Conservation (phyloP, 2,797 vertebrate genomes). For the Pseudopleuronectes americanus region DNA sequence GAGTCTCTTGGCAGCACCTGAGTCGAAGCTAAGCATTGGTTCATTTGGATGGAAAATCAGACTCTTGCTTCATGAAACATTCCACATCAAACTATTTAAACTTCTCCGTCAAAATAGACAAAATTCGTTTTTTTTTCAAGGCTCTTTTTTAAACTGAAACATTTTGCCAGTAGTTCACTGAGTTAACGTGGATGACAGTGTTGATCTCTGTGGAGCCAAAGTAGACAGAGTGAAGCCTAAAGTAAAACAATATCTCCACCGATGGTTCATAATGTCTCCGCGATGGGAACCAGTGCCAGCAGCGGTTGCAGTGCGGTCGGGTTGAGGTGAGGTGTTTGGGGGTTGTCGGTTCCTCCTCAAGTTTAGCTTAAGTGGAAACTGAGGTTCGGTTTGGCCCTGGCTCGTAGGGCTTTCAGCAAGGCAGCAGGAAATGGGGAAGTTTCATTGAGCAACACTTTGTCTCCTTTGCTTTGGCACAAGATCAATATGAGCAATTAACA, state of each 20-base stretch:
- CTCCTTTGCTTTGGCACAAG: slow-evolving; percentile 18
- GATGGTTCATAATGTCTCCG: slow-evolving; percentile 65
- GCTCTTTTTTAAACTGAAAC: slow-evolving; percentile 56
- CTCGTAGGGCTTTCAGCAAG: slow-evolving; percentile 55
- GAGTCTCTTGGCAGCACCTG: slow-evolving; percentile 63
- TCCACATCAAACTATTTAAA: slow-evolving; percentile 71
- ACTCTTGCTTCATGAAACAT: slow-evolving; percentile 63
- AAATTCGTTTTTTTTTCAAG: slow-evolving; percentile 30
- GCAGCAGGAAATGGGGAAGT: slow-evolving; percentile 30
- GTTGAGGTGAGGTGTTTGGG: slow-evolving; percentile 71
- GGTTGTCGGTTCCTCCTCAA: slow-evolving; percentile 70
- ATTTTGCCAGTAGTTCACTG: slow-evolving; percentile 55
- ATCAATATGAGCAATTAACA: slow-evolving; percentile 8
- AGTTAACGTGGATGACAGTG: slow-evolving; percentile 59
- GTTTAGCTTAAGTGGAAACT: slow-evolving; percentile 73
- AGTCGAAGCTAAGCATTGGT: slow-evolving; percentile 57
- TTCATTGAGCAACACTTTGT: slow-evolving; percentile 29
- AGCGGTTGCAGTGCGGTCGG: slow-evolving; percentile 61
- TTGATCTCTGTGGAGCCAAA: slow-evolving; percentile 71
- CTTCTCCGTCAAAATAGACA: slow-evolving; percentile 60
- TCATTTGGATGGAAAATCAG: slow-evolving; percentile 67
- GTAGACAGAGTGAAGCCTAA: slow-evolving; percentile 67
- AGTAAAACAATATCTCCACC: slow-evolving; percentile 75
- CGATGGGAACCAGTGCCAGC: slow-evolving; percentile 44
- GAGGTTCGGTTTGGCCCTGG: slow-evolving; percentile 72